Percentiles rank a stretch among this genome's conserved stretches.
Conservation (phyloP, 2,113 vertebrate genomes). For the Bubo scandiacus region DNA sequence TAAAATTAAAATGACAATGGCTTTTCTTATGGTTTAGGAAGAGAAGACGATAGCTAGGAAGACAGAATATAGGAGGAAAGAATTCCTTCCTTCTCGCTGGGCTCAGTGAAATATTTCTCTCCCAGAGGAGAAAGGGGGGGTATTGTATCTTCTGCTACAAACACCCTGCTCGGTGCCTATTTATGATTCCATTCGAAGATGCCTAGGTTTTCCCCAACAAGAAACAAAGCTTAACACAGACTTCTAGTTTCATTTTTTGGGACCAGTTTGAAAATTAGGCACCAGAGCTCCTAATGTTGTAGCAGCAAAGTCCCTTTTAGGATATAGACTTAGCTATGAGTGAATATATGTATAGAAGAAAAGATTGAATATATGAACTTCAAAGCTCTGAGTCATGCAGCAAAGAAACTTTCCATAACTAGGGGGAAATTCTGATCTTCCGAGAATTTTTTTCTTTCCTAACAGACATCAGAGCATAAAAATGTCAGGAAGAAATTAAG, state of each 20-base stretch:
- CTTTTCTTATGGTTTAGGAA: not conserved
- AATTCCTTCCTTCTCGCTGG: not conserved
- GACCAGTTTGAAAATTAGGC: not conserved
- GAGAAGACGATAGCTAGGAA: not conserved
- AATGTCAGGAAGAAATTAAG: not conserved
- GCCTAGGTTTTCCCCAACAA: not conserved
- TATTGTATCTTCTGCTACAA: not conserved
- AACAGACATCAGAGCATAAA: not conserved
- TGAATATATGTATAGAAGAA: not conserved
- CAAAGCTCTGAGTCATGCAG: not conserved
- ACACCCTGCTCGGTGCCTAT: not conserved
- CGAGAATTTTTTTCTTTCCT: not conserved
- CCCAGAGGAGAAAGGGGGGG: not conserved
- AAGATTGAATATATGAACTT: not conserved
- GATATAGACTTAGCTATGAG: not conserved
- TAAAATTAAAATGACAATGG: not conserved
- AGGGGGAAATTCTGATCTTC: not conserved
- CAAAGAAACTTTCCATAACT: not conserved
- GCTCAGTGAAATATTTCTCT: not conserved
- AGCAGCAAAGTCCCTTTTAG: not conserved
- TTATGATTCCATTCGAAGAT: not conserved
- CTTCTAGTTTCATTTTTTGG: not conserved
- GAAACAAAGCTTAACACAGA: not conserved
- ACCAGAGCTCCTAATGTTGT: not conserved
- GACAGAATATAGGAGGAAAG: not conserved